Conservation (phyloP, 2,888 invertebrate genomes). For the Nebria salina region DNA sequence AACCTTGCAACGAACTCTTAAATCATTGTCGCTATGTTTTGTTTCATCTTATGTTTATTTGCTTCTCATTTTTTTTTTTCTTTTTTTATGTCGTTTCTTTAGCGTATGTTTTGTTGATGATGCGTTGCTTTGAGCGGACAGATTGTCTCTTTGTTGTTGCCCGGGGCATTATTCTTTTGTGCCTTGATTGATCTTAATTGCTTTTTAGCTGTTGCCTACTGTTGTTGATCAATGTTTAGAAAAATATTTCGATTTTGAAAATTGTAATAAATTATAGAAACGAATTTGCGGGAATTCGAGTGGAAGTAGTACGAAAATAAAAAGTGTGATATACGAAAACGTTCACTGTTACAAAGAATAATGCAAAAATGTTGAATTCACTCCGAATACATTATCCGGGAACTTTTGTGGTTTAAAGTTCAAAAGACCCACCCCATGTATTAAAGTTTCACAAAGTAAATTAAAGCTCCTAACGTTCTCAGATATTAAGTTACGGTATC, state of each 20-base stretch:
- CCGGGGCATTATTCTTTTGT: background rate
- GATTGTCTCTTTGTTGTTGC: slow-evolving; percentile 18
- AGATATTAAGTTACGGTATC: slow-evolving; percentile 9
- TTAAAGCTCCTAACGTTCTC: background rate
- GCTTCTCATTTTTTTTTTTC: background rate
- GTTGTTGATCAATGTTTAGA: too few species aligned
- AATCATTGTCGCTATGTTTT: slow-evolving; percentile 15
- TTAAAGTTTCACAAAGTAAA: slow-evolving; percentile 13
- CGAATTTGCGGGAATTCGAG: background rate
- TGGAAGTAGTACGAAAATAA: background rate
- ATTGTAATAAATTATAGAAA: background rate
- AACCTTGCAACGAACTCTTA: background rate
- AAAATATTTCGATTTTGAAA: too few species aligned
- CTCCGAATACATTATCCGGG: background rate
- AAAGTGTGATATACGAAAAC: slow-evolving; percentile 3
- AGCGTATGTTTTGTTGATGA: slow-evolving; percentile 2
- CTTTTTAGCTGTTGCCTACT: background rate
- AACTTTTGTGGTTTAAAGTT: slow-evolving; percentile 5
- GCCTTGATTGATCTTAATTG: background rate
- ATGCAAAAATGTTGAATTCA: background rate
- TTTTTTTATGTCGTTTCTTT: background rate
- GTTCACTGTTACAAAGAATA: slow-evolving; percentile 3
- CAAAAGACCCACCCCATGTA: background rate
- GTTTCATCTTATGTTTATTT: slow-evolving; percentile 14
- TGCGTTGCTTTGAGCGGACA: slow-evolving; percentile 15